Evolutionary conservation across 2,113 vertebrate species (phyloP).

Genomic region (Bucco capensis): DNA sequence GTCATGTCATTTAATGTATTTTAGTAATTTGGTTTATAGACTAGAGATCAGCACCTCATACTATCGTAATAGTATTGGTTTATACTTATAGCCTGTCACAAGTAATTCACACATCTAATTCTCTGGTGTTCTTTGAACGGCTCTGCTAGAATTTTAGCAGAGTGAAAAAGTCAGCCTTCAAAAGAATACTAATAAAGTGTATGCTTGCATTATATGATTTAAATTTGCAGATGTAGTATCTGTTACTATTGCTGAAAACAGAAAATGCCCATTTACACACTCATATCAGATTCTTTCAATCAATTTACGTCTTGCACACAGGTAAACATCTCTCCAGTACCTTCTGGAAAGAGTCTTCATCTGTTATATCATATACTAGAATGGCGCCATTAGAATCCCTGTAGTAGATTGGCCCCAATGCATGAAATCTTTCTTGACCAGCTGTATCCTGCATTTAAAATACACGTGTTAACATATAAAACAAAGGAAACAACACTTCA

Average conservation of each 20-base stretch:
- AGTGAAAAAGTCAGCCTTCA: neutral
- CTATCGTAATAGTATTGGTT: neutral
- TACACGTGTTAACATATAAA: neutral
- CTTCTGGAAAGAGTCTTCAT: slow-evolving; percentile 99
- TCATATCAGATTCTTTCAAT: neutral
- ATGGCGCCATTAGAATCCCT: slow-evolving; percentile 98
- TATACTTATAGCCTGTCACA: neutral
- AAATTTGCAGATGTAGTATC: neutral
- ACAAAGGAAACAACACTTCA: neutral
- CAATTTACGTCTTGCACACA: neutral
- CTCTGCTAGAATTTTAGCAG: neutral
- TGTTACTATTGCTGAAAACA: neutral
- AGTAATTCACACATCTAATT: neutral
- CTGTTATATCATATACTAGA: slow-evolving; percentile 97
- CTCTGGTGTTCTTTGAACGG: neutral
- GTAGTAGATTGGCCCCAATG: slow-evolving; percentile 98
- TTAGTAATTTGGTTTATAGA: neutral
- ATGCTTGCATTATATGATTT: neutral
- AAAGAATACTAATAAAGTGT: neutral
- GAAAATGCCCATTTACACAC: neutral
- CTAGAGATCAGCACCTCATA: neutral
- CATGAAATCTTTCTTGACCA: slow-evolving; percentile 97
- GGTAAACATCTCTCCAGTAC: slow-evolving; percentile 60
- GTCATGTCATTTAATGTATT: neutral
- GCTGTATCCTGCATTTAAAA: slow-evolving; percentile 88